Evolutionary conservation across 2,888 invertebrate genomes (phyloP).

Genomic region (Elysia crispata): DNA sequence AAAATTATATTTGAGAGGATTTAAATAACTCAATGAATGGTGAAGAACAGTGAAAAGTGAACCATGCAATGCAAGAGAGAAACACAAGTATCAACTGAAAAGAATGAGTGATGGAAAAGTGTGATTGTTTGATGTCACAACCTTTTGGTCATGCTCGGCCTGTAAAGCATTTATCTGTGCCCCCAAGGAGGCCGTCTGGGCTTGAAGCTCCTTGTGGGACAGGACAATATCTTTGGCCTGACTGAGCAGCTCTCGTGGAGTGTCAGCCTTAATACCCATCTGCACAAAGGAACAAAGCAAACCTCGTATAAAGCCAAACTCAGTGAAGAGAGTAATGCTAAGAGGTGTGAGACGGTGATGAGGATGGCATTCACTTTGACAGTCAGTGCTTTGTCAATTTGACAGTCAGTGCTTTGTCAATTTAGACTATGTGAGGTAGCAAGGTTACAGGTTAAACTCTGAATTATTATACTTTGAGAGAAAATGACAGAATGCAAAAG

Average conservation of each 20-base stretch:
- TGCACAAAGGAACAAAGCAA: conserved; percentile 23
- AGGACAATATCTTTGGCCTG: conserved; percentile 87
- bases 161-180: conserved; percentile 88
- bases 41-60: too few relatives aligned
- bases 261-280: conserved; percentile 83
- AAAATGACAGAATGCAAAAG: too few relatives aligned
- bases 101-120: conserved; percentile 24
- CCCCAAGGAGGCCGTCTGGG: conserved; percentile 91
- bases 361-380: too few relatives aligned
- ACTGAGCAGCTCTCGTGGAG: conserved; percentile 76
- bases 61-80: not conserved
- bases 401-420: too few relatives aligned
- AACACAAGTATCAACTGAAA: conserved; percentile 14
- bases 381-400: too few relatives aligned
- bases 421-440: too few relatives aligned
- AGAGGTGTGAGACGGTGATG: not conserved
- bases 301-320: conserved; percentile 44
- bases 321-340: not conserved
- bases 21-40: too few relatives aligned
- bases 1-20: too few relatives aligned
- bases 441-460: too few relatives aligned
- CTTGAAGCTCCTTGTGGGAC: conserved; percentile 93
- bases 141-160: conserved; percentile 68
- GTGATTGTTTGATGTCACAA: conserved; percentile 58
- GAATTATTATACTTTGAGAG: too few relatives aligned